Evolutionary conservation across 2,888 invertebrate genomes (phyloP).

Genomic region (Ochropacha duplaris): DNA sequence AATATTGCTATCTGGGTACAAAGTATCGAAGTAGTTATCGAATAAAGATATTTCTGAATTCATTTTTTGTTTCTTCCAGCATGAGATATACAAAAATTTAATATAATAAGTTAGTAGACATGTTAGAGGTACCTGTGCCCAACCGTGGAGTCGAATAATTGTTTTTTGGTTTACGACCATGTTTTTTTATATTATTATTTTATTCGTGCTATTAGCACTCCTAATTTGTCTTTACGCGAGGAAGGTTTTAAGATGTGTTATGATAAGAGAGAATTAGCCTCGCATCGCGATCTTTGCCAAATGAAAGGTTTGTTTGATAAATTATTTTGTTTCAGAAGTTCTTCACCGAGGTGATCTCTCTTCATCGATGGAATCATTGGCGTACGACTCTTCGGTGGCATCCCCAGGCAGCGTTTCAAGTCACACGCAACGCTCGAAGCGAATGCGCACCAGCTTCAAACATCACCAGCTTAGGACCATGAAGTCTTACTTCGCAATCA

Average conservation of each 20-base stretch:
- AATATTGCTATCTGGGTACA: too few species aligned
- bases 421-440: constrained; percentile 90
- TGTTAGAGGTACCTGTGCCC: too few species aligned
- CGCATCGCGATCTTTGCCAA: neutral
- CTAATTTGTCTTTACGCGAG: neutral
- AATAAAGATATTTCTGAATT: too few species aligned
- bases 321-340: constrained; percentile 83
- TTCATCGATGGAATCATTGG: constrained; percentile 89
- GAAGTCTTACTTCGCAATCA: constrained; percentile 99
- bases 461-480: constrained; percentile 99
- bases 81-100: too few species aligned
- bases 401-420: constrained; percentile 86
- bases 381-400: constrained; percentile 88
- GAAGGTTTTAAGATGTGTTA: neutral
- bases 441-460: constrained; percentile 99
- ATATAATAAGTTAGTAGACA: too few species aligned
- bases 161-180: neutral
- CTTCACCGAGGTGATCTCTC: constrained; percentile 88
- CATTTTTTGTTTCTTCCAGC: too few species aligned
- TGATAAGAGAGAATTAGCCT: neutral
- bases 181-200: neutral
- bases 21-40: too few species aligned
- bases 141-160: neutral
- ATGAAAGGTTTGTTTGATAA: neutral
- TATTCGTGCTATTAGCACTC: neutral